Percentiles rank a stretch among this genome's conserved stretches.
phyloP scores from a whole-genome alignment of 2,888 invertebrate species.

The Podabrus alpinus region DNA sequence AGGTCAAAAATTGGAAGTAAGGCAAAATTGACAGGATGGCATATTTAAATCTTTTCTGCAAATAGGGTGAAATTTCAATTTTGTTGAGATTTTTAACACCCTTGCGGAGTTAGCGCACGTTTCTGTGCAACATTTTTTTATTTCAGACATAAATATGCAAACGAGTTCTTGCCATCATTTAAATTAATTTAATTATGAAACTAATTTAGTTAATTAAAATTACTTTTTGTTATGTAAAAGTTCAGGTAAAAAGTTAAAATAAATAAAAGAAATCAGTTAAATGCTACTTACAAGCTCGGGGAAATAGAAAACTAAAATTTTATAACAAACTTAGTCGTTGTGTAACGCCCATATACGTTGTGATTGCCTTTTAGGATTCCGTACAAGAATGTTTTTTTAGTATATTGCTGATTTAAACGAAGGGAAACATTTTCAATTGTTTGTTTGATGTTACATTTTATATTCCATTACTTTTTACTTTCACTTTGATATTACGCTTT shows the following conservation, averaged over 20 bases:
- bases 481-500: neutral
- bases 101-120: neutral
- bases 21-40: neutral
- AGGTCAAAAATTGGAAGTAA: neutral
- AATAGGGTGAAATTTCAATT: neutral
- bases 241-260: neutral
- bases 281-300: too few species aligned
- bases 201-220: neutral
- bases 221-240: neutral
- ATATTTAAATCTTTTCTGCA: neutral
- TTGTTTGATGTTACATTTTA: conserved; percentile 26
- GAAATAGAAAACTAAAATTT: neutral
- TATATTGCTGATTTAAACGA: conserved; percentile 33
- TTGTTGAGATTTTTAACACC: neutral
- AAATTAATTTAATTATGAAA: neutral
- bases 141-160: neutral
- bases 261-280: neutral
- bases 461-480: conserved; percentile 5
- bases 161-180: neutral
- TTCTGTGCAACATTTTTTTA: neutral
- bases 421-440: conserved; percentile 27
- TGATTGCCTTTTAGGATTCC: conserved; percentile 30
- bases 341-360: conserved; percentile 31
- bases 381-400: conserved; percentile 29
- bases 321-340: conserved; percentile 6